Percentiles rank a stretch among this genome's conserved stretches.
These are phyloP conservation scores for Cheilosia scutellata DNA, from an alignment of 2,888 invertebrate genomes.

Conservation along the genomic window DNA sequence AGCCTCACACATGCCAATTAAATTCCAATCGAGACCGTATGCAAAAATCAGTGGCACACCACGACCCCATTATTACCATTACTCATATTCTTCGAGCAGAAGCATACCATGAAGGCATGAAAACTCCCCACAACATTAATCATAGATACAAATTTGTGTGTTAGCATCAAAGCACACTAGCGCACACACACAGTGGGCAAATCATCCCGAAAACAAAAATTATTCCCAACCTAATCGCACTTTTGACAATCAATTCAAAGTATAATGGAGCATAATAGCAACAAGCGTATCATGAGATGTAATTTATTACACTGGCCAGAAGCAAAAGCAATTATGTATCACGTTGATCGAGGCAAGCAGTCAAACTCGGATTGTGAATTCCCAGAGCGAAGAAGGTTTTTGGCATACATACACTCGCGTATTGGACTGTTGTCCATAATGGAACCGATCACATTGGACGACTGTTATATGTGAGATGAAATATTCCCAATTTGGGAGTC, in stretches of 20 bases:
- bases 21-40: slow-evolving; percentile 64
- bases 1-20: slow-evolving; percentile 57
- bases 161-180: slow-evolving; percentile 33
- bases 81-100: slow-evolving; percentile 41
- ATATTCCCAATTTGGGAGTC: slow-evolving; percentile 61
- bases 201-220: slow-evolving; percentile 61
- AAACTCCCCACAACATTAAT: slow-evolving; percentile 65
- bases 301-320: slow-evolving; percentile 74
- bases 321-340: slow-evolving; percentile 74
- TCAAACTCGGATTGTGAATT: slow-evolving; percentile 40
- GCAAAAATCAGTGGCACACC: slow-evolving; percentile 67
- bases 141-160: slow-evolving; percentile 56
- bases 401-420: slow-evolving; percentile 54
- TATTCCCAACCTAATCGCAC: slow-evolving; percentile 70
- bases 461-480: slow-evolving; percentile 47
- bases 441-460: slow-evolving; percentile 51
- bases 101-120: slow-evolving; percentile 39
- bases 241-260: slow-evolving; percentile 75
- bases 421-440: slow-evolving; percentile 57
- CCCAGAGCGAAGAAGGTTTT: slow-evolving; percentile 55
- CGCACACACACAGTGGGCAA: slow-evolving; percentile 22
- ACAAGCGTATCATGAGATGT: slow-evolving; percentile 75
- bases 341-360: slow-evolving; percentile 44
- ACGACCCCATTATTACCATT: slow-evolving; percentile 57
- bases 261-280: slow-evolving; percentile 75